Evolutionary conservation across 2,113 vertebrate genomes (phyloP).

Genomic region (Sebastes fasciatus): DNA sequence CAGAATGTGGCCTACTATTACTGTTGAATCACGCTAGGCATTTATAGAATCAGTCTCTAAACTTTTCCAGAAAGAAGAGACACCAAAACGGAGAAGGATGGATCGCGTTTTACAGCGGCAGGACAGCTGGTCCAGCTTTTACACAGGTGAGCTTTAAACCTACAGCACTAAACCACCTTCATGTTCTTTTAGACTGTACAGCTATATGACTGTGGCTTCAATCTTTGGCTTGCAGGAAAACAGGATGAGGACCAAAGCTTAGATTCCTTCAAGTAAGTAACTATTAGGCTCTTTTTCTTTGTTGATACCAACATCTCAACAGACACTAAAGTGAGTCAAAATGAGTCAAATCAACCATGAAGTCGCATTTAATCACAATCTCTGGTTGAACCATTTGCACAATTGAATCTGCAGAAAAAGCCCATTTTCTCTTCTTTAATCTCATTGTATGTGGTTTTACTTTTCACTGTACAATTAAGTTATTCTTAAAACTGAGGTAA

Average conservation of each 20-base stretch:
- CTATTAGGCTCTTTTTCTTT: background rate
- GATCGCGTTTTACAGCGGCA: constrained; percentile 73
- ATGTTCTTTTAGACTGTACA: background rate
- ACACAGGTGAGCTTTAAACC: constrained; percentile 60
- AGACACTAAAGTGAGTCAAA: background rate
- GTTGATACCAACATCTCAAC: background rate
- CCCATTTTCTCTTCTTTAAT: background rate
- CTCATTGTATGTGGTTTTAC: background rate
- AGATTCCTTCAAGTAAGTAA: constrained; percentile 69
- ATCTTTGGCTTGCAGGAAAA: constrained; percentile 71
- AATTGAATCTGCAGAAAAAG: background rate
- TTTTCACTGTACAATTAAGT: background rate
- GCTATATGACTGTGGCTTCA: background rate
- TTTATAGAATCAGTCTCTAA: background rate
- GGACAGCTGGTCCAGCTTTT: constrained; percentile 83
- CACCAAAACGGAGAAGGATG: constrained; percentile 53
- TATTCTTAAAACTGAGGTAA: background rate
- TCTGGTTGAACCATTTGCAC: background rate
- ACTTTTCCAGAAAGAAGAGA: constrained; percentile 74
- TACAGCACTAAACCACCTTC: background rate
- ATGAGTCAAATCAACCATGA: background rate
- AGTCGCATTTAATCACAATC: background rate
- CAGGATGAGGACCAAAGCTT: constrained; percentile 69
- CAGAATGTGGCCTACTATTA: too few relatives aligned
- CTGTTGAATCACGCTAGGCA: background rate